phyloP scores from a whole-genome alignment of 2,888 invertebrate genomes.

The Amphipyra tragopoginis region DNA sequence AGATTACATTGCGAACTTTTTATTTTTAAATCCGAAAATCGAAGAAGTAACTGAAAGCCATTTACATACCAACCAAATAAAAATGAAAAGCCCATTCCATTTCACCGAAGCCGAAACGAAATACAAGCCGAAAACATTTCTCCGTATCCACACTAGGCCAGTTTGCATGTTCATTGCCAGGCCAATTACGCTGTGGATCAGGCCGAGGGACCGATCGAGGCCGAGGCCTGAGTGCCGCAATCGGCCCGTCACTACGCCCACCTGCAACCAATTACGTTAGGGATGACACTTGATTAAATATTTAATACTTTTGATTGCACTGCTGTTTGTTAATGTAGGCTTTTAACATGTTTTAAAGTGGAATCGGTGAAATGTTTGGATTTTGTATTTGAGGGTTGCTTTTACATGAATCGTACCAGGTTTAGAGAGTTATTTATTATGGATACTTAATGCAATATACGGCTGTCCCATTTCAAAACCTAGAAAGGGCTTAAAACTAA shows the following conservation, averaged over 20 bases:
- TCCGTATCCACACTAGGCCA: constrained; percentile 22
- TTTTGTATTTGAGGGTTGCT: background rate
- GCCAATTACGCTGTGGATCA: constrained; percentile 42
- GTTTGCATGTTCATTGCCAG: constrained; percentile 49
- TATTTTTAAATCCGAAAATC: too few relatives aligned
- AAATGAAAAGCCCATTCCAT: constrained; percentile 11
- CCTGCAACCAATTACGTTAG: constrained; percentile 39
- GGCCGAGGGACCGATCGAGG: constrained; percentile 23
- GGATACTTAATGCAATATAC: too few relatives aligned
- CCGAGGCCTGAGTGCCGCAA: constrained; percentile 15
- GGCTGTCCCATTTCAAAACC: too few relatives aligned
- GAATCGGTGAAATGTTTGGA: background rate
- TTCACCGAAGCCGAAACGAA: background rate
- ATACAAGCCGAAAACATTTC: constrained; percentile 16
- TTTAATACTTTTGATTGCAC: constrained; percentile 19
- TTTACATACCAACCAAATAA: background rate
- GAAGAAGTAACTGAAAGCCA: background rate
- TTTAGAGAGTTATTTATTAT: too few relatives aligned
- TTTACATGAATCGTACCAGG: background rate
- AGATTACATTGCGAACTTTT: too few relatives aligned
- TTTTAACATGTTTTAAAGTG: constrained; percentile 9
- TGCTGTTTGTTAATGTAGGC: constrained; percentile 1
- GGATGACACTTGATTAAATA: constrained; percentile 29
- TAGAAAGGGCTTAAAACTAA: too few relatives aligned
- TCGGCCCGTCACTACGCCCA: constrained; percentile 25